Evolutionary conservation across 2,113 vertebrate genomes (phyloP).

Genomic region (Steatornis caripensis): DNA sequence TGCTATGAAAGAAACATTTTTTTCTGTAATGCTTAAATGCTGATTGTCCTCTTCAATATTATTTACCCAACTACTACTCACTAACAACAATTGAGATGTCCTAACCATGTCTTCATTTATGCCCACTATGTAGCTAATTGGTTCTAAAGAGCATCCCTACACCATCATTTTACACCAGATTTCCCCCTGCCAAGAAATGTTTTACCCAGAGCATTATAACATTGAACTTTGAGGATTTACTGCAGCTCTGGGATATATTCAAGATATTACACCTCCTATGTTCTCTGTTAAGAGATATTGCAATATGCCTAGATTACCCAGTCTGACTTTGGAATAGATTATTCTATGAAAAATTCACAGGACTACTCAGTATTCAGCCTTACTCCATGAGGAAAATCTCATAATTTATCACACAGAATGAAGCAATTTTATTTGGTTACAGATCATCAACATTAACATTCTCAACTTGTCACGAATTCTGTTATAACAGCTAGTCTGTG

Average conservation of each 20-base stretch:
- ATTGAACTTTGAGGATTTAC: not conserved
- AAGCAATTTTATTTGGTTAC: not conserved
- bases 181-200: fast-evolving
- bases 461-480: not conserved
- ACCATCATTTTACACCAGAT: not conserved
- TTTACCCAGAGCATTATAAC: not conserved
- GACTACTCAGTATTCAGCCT: not conserved
- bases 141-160: not conserved
- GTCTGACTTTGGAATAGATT: not conserved
- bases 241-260: not conserved
- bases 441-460: not conserved
- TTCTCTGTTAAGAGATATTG: not conserved
- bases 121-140: not conserved
- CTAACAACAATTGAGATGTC: not conserved
- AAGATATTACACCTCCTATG: not conserved
- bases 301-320: not conserved
- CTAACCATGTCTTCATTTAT: not conserved
- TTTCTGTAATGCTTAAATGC: not conserved
- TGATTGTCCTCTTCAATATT: not conserved
- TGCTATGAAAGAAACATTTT: not conserved
- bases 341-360: not conserved
- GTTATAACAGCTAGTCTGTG: not conserved
- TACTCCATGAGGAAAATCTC: not conserved
- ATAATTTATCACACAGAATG: not conserved
- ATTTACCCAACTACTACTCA: not conserved